These are phyloP conservation scores for Neosalanx taihuensis DNA, from an alignment of 2,797 vertebrate species.

Conservation along the genomic window DNA sequence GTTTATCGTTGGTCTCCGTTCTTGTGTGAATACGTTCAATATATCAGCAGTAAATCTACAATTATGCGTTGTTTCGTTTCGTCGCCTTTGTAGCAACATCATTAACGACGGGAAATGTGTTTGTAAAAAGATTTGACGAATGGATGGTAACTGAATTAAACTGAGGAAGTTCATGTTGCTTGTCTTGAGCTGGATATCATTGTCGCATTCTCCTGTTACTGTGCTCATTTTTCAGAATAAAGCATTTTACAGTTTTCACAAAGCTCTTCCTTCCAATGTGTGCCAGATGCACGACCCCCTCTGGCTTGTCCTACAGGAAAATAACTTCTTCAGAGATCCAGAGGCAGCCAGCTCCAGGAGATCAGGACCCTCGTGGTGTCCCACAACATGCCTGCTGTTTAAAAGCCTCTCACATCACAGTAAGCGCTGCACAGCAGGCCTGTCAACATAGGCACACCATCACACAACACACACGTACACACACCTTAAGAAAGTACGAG, in stretches of 20 bases:
- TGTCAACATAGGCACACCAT: constrained; percentile 3
- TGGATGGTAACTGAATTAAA: constrained; percentile 30
- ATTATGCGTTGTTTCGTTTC: constrained; percentile 25
- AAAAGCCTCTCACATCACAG: constrained; percentile 40
- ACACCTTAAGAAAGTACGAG: not conserved
- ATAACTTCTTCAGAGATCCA: constrained; percentile 42
- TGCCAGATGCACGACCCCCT: not conserved
- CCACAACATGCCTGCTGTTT: constrained; percentile 54
- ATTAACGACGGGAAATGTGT: constrained; percentile 28
- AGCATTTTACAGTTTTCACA: constrained; percentile 60
- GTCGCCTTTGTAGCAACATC: constrained; percentile 38
- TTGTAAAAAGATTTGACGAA: constrained; percentile 24
- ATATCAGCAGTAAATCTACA: constrained; percentile 39
- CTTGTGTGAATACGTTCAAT: constrained; percentile 26
- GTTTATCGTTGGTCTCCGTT: constrained; percentile 27
- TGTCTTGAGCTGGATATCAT: constrained; percentile 24
- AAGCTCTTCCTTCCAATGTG: constrained; percentile 16
- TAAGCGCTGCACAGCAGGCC: not conserved
- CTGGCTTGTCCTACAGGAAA: constrained; percentile 16
- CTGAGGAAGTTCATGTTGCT: constrained; percentile 24
- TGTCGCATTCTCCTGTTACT: constrained; percentile 36
- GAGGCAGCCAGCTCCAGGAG: constrained; percentile 35
- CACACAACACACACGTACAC: constrained; percentile 14
- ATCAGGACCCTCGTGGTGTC: constrained; percentile 55
- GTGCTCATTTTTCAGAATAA: constrained; percentile 58